Evolutionary conservation across 2,888 invertebrate genomes (phyloP).

Genomic region (Rutpela maculata): DNA sequence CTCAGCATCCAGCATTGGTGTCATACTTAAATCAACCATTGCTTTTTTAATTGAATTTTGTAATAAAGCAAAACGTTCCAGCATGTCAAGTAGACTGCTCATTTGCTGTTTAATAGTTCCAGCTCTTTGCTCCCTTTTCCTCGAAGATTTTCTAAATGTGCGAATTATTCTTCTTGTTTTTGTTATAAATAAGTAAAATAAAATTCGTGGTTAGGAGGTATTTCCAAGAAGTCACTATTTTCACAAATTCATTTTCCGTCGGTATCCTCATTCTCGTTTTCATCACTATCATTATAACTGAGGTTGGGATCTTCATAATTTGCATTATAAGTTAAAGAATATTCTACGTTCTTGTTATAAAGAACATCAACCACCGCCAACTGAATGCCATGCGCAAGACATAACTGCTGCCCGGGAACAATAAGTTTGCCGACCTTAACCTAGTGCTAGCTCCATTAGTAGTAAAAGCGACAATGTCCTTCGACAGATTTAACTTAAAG

Average conservation of each 20-base stretch:
- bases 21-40: too few species aligned
- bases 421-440: slow-evolving; percentile 41
- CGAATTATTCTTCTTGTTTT: too few species aligned
- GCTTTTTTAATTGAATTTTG: too few species aligned
- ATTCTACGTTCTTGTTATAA: neutral
- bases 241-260: neutral
- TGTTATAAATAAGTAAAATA: too few species aligned
- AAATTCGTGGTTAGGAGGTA: neutral
- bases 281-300: neutral
- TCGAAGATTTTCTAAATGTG: too few species aligned
- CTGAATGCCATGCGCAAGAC: slow-evolving; percentile 39
- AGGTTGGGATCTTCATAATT: neutral
- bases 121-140: too few species aligned
- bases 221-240: neutral
- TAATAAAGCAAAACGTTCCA: too few species aligned
- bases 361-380: slow-evolving; percentile 8
- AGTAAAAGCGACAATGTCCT: slow-evolving; percentile 12
- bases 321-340: neutral
- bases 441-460: slow-evolving; percentile 42
- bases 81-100: too few species aligned
- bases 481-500: slow-evolving; percentile 12
- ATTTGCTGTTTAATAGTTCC: too few species aligned
- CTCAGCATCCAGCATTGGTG: too few species aligned
- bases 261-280: neutral
- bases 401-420: slow-evolving; percentile 40